Percentiles rank a stretch among this genome's conserved stretches.
phyloP scores from a whole-genome alignment of 2,113 vertebrate genomes.

The Lepidiolamprologus cunningtoni region DNA sequence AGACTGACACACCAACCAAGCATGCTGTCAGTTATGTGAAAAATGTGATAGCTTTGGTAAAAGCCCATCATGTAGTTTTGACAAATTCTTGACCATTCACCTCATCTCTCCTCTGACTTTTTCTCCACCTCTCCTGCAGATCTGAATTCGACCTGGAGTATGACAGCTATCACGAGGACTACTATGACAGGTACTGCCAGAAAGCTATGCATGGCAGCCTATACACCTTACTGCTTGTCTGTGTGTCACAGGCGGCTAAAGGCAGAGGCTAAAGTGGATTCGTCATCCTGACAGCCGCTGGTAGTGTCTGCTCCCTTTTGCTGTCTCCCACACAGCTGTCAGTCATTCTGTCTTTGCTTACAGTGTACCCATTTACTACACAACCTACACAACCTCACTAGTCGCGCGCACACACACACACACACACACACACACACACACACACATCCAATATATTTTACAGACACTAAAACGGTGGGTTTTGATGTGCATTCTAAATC shows the following conservation, averaged over 20 bases:
- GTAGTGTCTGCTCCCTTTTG: neutral
- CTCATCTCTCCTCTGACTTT: slow-evolving; percentile 1
- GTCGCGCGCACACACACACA: neutral
- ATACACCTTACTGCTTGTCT: slow-evolving; percentile 4
- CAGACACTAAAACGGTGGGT: neutral
- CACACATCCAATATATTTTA: neutral
- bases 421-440: neutral
- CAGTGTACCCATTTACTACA: neutral
- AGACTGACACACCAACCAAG: neutral
- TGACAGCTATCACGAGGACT: slow-evolving; percentile 74
- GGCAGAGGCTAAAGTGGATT: neutral
- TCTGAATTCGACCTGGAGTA: slow-evolving; percentile 71
- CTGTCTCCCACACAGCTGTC: slow-evolving; percentile 7
- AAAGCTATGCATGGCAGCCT: slow-evolving; percentile 1
- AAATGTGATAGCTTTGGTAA: neutral
- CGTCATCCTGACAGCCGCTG: neutral
- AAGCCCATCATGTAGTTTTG: neutral
- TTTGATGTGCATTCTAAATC: neutral
- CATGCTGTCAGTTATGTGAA: neutral
- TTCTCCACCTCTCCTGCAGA: slow-evolving; percentile 38
- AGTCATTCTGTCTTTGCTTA: slow-evolving; percentile 2
- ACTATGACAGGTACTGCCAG: slow-evolving; percentile 74
- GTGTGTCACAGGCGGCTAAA: neutral
- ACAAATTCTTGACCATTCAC: neutral
- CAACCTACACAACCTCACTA: neutral